Evolutionary conservation across 1,140 invertebrate species (phyloP).

Genomic region (Apis laboriosa): DNA sequence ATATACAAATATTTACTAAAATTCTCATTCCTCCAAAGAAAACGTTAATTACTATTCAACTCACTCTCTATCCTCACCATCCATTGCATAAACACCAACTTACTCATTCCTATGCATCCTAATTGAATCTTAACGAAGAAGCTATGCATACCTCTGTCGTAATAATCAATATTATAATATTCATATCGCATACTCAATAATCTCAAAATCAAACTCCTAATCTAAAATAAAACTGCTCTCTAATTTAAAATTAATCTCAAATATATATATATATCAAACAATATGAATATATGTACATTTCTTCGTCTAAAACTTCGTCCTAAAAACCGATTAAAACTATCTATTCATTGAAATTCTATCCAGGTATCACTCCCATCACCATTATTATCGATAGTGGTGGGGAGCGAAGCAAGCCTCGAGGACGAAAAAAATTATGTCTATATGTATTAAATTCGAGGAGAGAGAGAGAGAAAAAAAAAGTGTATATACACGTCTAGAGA

Average conservation of each 20-base stretch:
- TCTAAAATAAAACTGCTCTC: too few species aligned
- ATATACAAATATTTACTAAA: background rate
- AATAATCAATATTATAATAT: background rate
- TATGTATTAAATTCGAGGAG: background rate
- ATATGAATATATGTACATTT: too few species aligned
- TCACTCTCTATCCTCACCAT: background rate
- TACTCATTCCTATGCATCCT: background rate
- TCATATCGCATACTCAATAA: too few species aligned
- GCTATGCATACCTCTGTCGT: background rate
- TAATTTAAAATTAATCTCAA: too few species aligned
- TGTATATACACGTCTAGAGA: constrained; percentile 5
- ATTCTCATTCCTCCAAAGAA: background rate
- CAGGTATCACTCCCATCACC: constrained; percentile 4
- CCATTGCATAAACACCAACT: background rate
- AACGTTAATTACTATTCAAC: background rate
- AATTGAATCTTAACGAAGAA: background rate
- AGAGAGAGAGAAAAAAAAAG: background rate
- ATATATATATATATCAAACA: too few species aligned
- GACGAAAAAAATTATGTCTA: background rate
- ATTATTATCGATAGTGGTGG: constrained; percentile 12
- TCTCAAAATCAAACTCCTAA: too few species aligned
- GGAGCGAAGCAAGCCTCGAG: constrained; percentile 10
- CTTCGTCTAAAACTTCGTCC: too few species aligned
- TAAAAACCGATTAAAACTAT: background rate
- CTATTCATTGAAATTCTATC: background rate